A percentile compares a stretch with the other conserved stretches of the same genome.
Conservation (phyloP, 2,797 vertebrate genomes). For the Enteromius anoplus region DNA sequence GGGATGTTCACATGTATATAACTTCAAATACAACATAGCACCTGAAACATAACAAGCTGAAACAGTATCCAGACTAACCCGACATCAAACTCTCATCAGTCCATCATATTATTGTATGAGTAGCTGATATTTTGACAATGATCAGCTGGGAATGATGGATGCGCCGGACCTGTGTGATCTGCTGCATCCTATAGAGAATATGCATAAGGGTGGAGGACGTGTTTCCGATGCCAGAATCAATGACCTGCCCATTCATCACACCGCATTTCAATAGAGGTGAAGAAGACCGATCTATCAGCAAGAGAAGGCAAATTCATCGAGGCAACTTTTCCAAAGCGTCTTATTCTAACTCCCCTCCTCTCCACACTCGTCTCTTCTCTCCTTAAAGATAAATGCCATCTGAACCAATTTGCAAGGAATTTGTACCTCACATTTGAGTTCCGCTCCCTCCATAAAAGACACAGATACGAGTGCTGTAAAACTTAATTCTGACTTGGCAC, state of each 20-base stretch:
- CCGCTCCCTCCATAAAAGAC: conserved; percentile 35
- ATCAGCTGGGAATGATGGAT: conserved; percentile 48
- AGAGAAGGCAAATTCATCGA: conserved; percentile 41
- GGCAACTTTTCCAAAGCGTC: conserved; percentile 48
- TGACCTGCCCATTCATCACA: conserved; percentile 73
- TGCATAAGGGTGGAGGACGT: conserved; percentile 52
- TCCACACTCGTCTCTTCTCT: neutral
- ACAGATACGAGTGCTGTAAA: conserved; percentile 39
- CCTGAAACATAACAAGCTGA: neutral
- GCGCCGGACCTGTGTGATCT: conserved; percentile 44
- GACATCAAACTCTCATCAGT: neutral
- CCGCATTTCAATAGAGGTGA: conserved; percentile 62
- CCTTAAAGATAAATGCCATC: conserved; percentile 52
- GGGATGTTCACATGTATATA: neutral
- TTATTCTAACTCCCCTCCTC: conserved; percentile 27
- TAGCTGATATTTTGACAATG: conserved; percentile 41
- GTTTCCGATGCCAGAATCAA: conserved; percentile 72
- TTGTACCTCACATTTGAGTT: conserved; percentile 45
- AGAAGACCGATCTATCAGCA: conserved; percentile 53
- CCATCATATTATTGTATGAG: conserved; percentile 32
- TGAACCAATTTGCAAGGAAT: conserved; percentile 46
- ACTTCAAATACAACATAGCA: neutral
- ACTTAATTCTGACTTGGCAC: conserved; percentile 54
- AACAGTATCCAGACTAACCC: neutral
- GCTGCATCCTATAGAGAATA: conserved; percentile 52